Evolutionary conservation across 2,888 invertebrate species (phyloP).

Genomic region (Lithophane ornitopus): DNA sequence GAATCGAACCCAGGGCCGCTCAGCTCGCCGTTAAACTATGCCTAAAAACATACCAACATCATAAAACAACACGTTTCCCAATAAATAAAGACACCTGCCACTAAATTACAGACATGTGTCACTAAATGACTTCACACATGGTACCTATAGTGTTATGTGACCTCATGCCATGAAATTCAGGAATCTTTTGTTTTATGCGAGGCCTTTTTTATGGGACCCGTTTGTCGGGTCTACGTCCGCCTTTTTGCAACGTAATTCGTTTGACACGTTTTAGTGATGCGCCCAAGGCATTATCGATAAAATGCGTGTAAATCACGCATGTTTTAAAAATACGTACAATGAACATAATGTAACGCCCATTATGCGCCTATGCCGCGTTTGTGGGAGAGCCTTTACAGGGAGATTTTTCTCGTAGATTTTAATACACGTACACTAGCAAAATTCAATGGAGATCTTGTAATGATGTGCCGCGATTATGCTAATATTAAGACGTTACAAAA

Average conservation of each 20-base stretch:
- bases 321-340: background rate
- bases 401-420: background rate
- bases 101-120: slow-evolving; percentile 50
- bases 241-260: slow-evolving; percentile 66
- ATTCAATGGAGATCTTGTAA: background rate
- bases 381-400: no score
- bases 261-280: slow-evolving; percentile 65
- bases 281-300: slow-evolving; percentile 49
- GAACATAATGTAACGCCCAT: background rate
- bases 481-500: background rate
- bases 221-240: slow-evolving; percentile 62
- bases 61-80: slow-evolving; percentile 18
- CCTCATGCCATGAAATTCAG: slow-evolving; percentile 63
- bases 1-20: no score
- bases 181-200: slow-evolving; percentile 66
- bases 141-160: slow-evolving; percentile 45
- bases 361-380: no score
- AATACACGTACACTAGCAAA: background rate
- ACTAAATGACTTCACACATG: slow-evolving; percentile 42
- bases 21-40: no score
- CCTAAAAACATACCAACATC: background rate
- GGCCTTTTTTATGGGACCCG: slow-evolving; percentile 65
- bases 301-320: background rate
- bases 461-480: background rate
- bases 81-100: slow-evolving; percentile 50